Conservation (phyloP, 2,888 invertebrate species). For the Leptodirus hochenwartii region DNA sequence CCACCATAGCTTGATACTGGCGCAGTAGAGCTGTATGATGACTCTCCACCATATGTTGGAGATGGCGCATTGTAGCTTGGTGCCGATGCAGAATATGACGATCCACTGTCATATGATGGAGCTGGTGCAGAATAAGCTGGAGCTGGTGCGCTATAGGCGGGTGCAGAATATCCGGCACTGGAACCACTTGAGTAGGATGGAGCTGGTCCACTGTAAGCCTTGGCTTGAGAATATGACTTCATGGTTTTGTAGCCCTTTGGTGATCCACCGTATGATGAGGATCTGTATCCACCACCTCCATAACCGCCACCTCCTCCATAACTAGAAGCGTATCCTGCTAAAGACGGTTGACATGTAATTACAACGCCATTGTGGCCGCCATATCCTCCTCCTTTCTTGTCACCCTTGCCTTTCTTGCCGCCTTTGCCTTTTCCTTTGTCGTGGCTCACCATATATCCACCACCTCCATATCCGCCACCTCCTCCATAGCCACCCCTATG, state of each 20-base stretch:
- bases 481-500: conserved; percentile 4
- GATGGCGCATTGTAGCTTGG: neutral
- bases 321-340: conserved; percentile 23
- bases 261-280: neutral
- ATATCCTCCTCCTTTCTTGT: conserved; percentile 12
- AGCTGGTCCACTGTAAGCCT: too few species aligned
- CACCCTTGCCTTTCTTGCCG: conserved; percentile 10
- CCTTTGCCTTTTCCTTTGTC: conserved; percentile 10
- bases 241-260: conserved; percentile 1
- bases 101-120: neutral
- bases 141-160: neutral
- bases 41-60: conserved; percentile 7
- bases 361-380: conserved; percentile 22
- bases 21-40: conserved; percentile 8
- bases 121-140: conserved; percentile 1
- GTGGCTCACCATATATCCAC: conserved; percentile 9
- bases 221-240: too few species aligned
- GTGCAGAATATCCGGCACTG: too few species aligned
- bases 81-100: neutral
- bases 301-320: conserved; percentile 10
- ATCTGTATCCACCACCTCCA: conserved; percentile 11
- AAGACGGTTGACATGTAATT: conserved; percentile 26
- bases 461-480: conserved; percentile 5
- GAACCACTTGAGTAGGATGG: too few species aligned
- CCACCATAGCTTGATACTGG: conserved; percentile 5